phyloP scores from a whole-genome alignment of 2,797 vertebrate species.

The Hafferia zeledoni region DNA sequence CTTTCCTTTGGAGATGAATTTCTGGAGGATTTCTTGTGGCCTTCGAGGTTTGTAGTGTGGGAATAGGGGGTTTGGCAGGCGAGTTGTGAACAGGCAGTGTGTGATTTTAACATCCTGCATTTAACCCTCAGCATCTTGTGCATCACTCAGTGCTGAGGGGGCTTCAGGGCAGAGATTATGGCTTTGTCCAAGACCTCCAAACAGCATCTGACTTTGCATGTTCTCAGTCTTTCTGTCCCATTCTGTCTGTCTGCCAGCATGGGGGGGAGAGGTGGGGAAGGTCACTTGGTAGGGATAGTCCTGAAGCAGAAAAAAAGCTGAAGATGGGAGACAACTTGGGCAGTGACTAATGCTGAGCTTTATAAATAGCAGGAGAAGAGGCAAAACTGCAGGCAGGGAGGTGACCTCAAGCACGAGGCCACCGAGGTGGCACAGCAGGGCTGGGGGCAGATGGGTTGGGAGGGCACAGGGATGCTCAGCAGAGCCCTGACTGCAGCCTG shows the following conservation, averaged over 20 bases:
- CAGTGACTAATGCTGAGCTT: neutral
- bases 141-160: neutral
- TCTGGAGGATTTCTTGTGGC: fast-evolving
- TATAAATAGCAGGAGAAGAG: neutral
- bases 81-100: neutral
- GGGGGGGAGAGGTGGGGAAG: neutral
- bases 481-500: neutral
- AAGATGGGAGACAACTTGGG: neutral
- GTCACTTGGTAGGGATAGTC: neutral
- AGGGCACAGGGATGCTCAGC: neutral
- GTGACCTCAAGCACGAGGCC: neutral
- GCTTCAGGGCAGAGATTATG: neutral
- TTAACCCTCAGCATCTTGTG: neutral
- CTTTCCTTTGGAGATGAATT: neutral
- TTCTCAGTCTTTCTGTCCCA: neutral
- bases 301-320: neutral
- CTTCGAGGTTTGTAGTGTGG: neutral
- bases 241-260: neutral
- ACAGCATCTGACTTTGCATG: fast-evolving
- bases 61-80: neutral
- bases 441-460: neutral
- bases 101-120: neutral
- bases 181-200: neutral
- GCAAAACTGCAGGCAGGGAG: neutral
- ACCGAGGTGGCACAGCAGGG: neutral